Evolutionary conservation across 2,888 invertebrate species (phyloP), one percentile per base, ranked within the genome.

Genomic region (Poecilobothrus nobilitatus): DNA sequence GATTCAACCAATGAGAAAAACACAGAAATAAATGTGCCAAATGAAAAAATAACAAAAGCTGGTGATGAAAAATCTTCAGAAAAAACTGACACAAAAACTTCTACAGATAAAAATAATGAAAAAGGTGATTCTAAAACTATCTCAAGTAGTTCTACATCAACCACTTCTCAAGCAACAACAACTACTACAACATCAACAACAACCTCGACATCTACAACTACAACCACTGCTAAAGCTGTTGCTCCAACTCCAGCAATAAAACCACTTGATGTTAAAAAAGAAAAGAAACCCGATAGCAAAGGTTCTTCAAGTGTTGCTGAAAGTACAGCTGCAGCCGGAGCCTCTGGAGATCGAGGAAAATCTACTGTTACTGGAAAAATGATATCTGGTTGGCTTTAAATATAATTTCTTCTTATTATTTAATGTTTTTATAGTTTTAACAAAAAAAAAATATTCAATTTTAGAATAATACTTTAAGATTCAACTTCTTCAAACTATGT

Each of bases 291-390:
- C 37, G 72, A 71, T 0, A 68, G 68, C 64, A 70, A 44, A 74
- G 12, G 20, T 64, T 10, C 12, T 0, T 72, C 71, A 7, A 72
- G 27, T 65, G 70, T 0, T 73, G n/a, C 72, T 71, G 37, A 71
- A 70, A 7, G 70, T 22, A 67, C 9, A 22, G 63, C 69, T 8
- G 68, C 44, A 2, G 67, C 37, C 1, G 68, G 65, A 20, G 80
- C 82, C 0, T 81, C 83, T 65, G 84, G 84, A 41, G 86, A 84
- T 69, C 86, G 85, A 70, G 91, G 91, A 15, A 89, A 87, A 76
- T 91, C 91, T 3, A 89, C 87, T 76, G 87, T 88, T 1, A 90
- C 90, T 0, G 91, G 91, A 0, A 88, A 87, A 80, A 84, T 89
- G 72, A 86, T 90, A 70, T 87, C 90, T 21, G 91, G 91, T 1